Base-by-base conservation (phyloP, 2,113 vertebrate species). In the Pica pica region DNA sequence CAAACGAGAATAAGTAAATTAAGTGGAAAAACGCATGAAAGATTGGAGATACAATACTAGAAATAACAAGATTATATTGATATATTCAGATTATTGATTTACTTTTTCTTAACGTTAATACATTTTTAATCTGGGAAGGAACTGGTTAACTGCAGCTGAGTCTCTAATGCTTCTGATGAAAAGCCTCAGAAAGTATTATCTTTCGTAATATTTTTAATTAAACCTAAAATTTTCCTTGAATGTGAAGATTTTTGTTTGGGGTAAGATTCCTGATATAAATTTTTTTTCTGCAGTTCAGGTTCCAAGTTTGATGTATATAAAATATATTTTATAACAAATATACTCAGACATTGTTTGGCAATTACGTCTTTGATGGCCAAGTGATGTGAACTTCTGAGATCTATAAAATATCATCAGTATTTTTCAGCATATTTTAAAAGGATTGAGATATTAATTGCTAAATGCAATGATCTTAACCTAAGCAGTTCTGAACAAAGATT, bases 31-130 rank as follows among this genome's bases (percentile, higher is more conserved):
- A 24, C 3, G 10, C 10, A n/a, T 14, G 24, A 75, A 53, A 35
- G 8, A 52, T 1, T 50, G 4, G 24, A 57, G 4, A 22, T 55
- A 17, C 0, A 0, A 33, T 27, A 35, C 2, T 22, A 53, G 13
- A 27, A 70, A 8, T 52, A 67, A 24, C 2, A 53, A 74, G 9
- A 41, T 71, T 10, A 16, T 9, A 19, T 19, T 46, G 17, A 67
- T 73, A 46, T 12, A 57, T 52, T n/a, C 0, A 22, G 9, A 16
- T 87, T 55, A 37, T 30, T 37, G 13, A 15, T 52, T 35, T 39
- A 13, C 23, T 49, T 78, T 86, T 74, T 50, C 6, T 41, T 31
- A 68, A 1, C 3, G 0, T 53, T 35, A 76, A 31, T 16, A 26
- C 1, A 13, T 28, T 63, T 89, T 91, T 78, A 78, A 61, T 70